phyloP scores from a whole-genome alignment of 2,113 vertebrate genomes.

The Ammodramus savannarum region DNA sequence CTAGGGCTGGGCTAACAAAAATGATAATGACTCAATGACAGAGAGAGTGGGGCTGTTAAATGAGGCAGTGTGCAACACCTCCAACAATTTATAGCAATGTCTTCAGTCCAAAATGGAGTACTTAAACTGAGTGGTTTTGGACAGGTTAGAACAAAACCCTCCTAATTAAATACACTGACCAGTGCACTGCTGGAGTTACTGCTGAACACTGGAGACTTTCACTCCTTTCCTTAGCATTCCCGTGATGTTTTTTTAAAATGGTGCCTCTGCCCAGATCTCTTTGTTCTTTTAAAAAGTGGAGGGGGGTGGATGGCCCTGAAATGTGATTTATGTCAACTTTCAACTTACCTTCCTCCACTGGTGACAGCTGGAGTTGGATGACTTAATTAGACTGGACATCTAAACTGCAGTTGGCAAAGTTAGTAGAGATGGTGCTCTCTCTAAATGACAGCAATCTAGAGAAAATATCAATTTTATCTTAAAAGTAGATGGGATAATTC shows the following conservation, averaged over 20 bases:
- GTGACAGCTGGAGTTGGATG: neutral
- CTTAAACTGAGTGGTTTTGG: neutral
- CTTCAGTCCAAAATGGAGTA: neutral
- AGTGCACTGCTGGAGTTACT: neutral
- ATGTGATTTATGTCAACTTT: slow-evolving; percentile 9
- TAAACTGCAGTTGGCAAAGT: neutral
- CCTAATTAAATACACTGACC: neutral
- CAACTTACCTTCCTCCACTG: neutral
- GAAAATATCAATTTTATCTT: slow-evolving; percentile 16
- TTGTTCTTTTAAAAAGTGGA: neutral
- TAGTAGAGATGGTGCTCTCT: neutral
- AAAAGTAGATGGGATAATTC: neutral
- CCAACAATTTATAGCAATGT: neutral
- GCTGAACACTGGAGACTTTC: neutral
- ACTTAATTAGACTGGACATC: slow-evolving; percentile 11
- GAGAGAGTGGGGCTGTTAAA: neutral
- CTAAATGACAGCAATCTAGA: neutral
- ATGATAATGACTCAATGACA: neutral
- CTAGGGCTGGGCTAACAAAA: neutral
- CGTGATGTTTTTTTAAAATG: neutral
- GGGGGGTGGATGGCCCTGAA: neutral
- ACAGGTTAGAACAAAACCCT: neutral
- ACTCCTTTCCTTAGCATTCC: neutral
- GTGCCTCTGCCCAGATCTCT: neutral
- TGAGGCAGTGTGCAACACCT: neutral